A percentile compares a stretch with the other conserved stretches of the same genome.
These are phyloP conservation scores for Phylloscopus trochiloides DNA, from an alignment of 2,113 vertebrate species.

Conservation along the genomic window DNA sequence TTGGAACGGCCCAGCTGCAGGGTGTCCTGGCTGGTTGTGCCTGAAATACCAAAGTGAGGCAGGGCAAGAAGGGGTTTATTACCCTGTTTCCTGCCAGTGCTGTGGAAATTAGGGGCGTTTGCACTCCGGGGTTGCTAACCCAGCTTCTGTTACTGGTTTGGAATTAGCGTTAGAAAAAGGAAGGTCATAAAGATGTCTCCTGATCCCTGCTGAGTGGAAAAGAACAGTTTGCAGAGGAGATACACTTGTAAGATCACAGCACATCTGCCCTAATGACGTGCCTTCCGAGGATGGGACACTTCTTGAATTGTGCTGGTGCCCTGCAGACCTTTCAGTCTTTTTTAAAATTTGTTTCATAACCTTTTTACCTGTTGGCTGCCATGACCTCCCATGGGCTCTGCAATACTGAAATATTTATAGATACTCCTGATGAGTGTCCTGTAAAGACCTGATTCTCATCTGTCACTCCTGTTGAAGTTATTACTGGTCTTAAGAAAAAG, in stretches of 20 bases:
- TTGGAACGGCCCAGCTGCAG: neutral
- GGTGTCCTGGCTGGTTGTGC: neutral
- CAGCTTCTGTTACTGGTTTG: neutral
- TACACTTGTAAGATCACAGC: neutral
- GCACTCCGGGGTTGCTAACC: neutral
- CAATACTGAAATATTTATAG: neutral
- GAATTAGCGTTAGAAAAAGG: neutral
- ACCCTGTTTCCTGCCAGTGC: neutral
- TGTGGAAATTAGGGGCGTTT: neutral
- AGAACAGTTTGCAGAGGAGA: neutral
- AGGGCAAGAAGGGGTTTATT: neutral
- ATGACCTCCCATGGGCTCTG: neutral
- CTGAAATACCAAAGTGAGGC: neutral
- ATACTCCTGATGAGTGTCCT: neutral
- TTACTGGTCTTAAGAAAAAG: neutral
- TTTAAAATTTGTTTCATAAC: neutral
- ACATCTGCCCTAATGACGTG: neutral
- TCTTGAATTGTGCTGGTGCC: neutral
- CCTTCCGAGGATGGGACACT: neutral
- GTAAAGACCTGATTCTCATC: neutral
- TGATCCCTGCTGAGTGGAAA: slow-evolving; percentile 24
- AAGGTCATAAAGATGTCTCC: neutral
- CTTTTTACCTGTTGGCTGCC: neutral
- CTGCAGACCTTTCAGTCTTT: neutral
- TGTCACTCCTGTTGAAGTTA: neutral